Evolutionary conservation across 2,797 vertebrate genomes (phyloP), one percentile per base, ranked within the genome.

Genomic region (Phoebastria nigripes): DNA sequence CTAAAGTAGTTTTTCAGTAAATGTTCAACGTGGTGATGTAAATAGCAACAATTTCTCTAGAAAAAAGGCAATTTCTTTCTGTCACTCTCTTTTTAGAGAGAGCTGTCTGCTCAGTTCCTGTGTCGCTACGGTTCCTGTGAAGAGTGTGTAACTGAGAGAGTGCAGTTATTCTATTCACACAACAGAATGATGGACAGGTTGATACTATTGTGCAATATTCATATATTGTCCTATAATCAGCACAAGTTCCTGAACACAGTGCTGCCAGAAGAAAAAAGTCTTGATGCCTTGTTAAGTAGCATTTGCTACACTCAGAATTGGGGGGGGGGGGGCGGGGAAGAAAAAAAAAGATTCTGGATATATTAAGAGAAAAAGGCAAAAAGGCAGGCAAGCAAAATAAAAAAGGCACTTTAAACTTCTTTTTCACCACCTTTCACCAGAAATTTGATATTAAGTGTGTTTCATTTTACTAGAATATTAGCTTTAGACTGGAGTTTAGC

Each of bases 331-430:
- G 6, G 4, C 3, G 41, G 41, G 41, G 46, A 6, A 42, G 4
- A 46, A 55, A 62, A 42, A 49, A 46, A 83, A 55, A 17, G 2
- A 61, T 70, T 59, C 39, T 71, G 56, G 24, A n/a, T 83, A 33
- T 59, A 41, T 12, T 55, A 39, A 44, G 39, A 56, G 15, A 90
- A 90, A 94, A 88, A 65, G 26, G 42, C 28, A 31, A 18, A 88
- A 84, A 95, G 63, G 10, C 42, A 89, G 54, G 20, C 35, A 87
- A 49, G 37, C 46, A 93, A 93, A 85, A 83, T 47, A n/a, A 49
- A 42, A 70, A 92, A 73, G 18, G 12, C 2, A 29, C 12, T 92
- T 78, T 22, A 33, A 28, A 24, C 9, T 71, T 55, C 2, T 71
- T 88, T 84, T 56, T 46, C 24, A 35, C 4, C 13, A 33, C 8